Percentiles rank a stretch among this genome's conserved stretches.
phyloP scores from a whole-genome alignment of 1,140 invertebrate species.

The Lepidurus packardi region DNA sequence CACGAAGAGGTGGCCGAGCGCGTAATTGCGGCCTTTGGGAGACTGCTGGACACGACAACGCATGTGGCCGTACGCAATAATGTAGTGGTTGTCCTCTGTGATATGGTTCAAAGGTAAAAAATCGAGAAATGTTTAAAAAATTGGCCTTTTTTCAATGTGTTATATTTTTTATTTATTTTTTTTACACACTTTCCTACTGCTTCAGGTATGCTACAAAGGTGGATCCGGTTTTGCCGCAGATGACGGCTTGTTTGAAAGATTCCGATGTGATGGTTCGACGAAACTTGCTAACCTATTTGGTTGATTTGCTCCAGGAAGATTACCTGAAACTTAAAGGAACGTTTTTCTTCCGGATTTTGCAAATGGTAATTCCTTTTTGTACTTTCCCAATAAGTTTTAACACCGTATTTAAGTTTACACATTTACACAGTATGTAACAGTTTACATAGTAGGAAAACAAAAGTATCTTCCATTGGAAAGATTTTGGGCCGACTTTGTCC shows the following conservation, averaged over 20 bases:
- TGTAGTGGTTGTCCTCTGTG: slow-evolving; percentile 55
- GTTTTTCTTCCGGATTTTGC: slow-evolving; percentile 58
- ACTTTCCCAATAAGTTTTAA: too few species aligned
- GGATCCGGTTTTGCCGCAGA: slow-evolving; percentile 54
- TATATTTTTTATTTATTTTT: slow-evolving; percentile 19
- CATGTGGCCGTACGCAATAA: slow-evolving; percentile 54
- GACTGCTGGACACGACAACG: slow-evolving; percentile 46
- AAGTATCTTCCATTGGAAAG: not conserved
- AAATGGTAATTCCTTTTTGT: slow-evolving; percentile 48
- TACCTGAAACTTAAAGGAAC: slow-evolving; percentile 58
- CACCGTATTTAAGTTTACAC: not conserved
- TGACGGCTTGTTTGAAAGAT: slow-evolving; percentile 58
- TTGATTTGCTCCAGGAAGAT: slow-evolving; percentile 58
- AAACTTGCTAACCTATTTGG: slow-evolving; percentile 55
- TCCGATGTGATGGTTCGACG: slow-evolving; percentile 50
- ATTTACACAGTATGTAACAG: not conserved
- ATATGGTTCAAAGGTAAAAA: slow-evolving; percentile 44
- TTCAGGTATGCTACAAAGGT: slow-evolving; percentile 55
- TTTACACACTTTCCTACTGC: slow-evolving; percentile 27
- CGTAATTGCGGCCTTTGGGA: slow-evolving; percentile 48
- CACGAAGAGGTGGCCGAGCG: slow-evolving; percentile 51
- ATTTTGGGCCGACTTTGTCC: not conserved
- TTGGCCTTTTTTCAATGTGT: not conserved
- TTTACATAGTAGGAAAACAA: not conserved
- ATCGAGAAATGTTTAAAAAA: not conserved